Conservation (phyloP, 2,113 vertebrate genomes). For the Lasiurus borealis region DNA sequence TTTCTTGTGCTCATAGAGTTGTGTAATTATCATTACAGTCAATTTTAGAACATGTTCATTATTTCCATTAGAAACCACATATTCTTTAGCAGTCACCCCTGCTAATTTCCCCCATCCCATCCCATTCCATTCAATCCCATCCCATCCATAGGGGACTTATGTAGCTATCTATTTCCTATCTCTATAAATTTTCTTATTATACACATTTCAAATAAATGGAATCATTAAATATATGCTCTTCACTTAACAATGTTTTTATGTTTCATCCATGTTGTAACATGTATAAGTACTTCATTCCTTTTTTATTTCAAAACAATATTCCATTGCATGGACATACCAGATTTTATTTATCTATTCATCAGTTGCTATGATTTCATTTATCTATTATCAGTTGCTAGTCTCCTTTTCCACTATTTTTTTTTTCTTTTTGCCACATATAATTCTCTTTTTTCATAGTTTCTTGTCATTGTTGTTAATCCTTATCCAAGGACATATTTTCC, state of each 20-base stretch:
- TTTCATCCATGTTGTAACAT: not conserved
- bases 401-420: not conserved
- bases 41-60: not conserved
- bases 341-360: not conserved
- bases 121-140: not conserved
- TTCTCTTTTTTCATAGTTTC: not conserved
- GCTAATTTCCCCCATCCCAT: not conserved
- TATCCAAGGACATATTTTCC: no score
- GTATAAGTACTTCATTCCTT: not conserved
- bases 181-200: not conserved
- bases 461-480: no score
- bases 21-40: not conserved
- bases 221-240: not conserved
- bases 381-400: not conserved
- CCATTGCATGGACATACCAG: not conserved
- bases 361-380: not conserved
- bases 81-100: not conserved
- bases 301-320: not conserved
- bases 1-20: not conserved
- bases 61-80: not conserved
- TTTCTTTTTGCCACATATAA: not conserved
- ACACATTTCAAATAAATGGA: not conserved
- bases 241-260: not conserved
- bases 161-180: not conserved
- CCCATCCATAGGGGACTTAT: not conserved